Base-by-base conservation (phyloP, 1,140 invertebrate species). In the Heliconius hermathena region DNA sequence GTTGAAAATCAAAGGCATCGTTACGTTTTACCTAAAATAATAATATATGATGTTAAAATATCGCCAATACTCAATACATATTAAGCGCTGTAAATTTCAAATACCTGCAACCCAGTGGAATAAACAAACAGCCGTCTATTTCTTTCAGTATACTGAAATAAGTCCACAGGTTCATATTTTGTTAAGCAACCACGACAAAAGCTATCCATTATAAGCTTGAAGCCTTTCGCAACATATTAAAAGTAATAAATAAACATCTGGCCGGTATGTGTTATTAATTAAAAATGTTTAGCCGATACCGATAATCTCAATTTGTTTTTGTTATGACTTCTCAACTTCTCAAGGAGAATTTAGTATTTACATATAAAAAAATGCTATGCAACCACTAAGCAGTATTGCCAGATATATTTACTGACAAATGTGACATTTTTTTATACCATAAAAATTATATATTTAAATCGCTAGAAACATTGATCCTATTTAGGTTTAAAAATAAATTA, bases 121-220 rank as follows among this genome's bases (percentile, higher is more conserved):
- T 94, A 94, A 11, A 93, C 84, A 85, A 91, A 94, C 29, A 93
- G 81, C 79, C 90, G 87, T 83, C 91, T 86, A 73, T 90, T 91
- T 81, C 88, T 92, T 79, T 93, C 92, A 38, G 87, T 89, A 75
- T 94, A 94, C 71, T 90, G 91, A 38, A 89, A 46, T 20, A 94
- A 81, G 33, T 89, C 90, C 11, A 81, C 81, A 8, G 86, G 83
- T 73, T 93, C 89, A 81, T 82, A 90, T 82, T 88, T 85, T 52
- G 87, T 79, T 49, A 94, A 82, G 80, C 92, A 94, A 54, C 85
- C 91, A 79, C 91, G 89, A 76, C 92, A 94, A 75, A 92, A 90
- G 29, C 80, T 86, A 73, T 93, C 91, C 88, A 92, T 91, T 66
- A 66, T 66, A 29, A 29, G 16, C 73, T 70, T 76, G 1, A 22